Evolutionary conservation across 2,888 invertebrate genomes (phyloP), one percentile per base, ranked within the genome.

Genomic region (Epiblema foenella): DNA sequence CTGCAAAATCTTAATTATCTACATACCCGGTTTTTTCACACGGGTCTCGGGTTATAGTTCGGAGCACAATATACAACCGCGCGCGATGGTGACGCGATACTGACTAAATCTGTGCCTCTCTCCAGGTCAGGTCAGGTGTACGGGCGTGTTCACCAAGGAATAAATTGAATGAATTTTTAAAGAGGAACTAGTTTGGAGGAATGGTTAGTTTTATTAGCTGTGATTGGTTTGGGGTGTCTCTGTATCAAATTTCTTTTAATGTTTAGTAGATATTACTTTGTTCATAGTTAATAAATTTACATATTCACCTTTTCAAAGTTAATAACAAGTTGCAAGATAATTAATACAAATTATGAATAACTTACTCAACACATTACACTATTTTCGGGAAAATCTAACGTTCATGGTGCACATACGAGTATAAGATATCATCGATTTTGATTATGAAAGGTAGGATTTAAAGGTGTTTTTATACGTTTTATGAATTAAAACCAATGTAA

Each of bases 91-190:
- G 87, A 85, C 89, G 89, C 91, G 89, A 86, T 85, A 85, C 89
- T 88, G 88, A 93, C 93, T 93, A 91, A 93, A 93, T 93, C 93
- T 92, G 89, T 89, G 92, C 88, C 81, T 86, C 87, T 85, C 84
- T 86, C 85, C 89, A 89, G 93, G 93, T 93, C 93, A 92, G 93
- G 90, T 89, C 91, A 89, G 79, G 75, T 75, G 77, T 83, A 77
- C 81, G 81, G 89, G 76, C 75, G 81, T 80, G 87, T 84, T 73
- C 85, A 87, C 58, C 77, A 73, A 76, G 76, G 79, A 76, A 78
- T 79, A 83, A 82, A 81, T 81, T 79, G 78, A 77, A 79, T 84
- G 76, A 85, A 85, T 84, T 80, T 83, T 85, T 83, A 75, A 85
- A 73, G 75, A 72, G 64, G 73, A 81, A 81, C 82, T 76, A 77